Base-by-base conservation (phyloP, 2,797 vertebrate genomes). In the Schizothorax lantsangensis region DNA sequence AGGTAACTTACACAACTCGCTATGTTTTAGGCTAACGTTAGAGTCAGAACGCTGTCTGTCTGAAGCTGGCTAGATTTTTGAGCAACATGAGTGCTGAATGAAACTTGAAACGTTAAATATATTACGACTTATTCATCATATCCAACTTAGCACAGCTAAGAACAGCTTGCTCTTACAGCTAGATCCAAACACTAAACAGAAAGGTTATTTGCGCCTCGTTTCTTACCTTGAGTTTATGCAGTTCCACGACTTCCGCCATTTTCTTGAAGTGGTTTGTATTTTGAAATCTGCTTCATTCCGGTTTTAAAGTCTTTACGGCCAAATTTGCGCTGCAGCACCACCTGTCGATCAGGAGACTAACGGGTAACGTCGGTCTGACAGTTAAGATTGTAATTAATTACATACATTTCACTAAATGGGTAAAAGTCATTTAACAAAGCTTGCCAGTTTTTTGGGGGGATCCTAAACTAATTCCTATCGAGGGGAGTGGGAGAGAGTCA, bases 211-310 rank as follows among this genome's bases (percentile, higher is more conserved):
- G 38, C 10, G 68, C n/a, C 9, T 57, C 6, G 3, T 77, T 23
- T 72, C 52, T 82, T 88, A 92, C 92, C 92, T 93, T 93, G 40
- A 93, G 87, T 83, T 93, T 93, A 2, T 91, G 91, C 30, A 93
- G 90, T 43, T 91, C 92, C 6, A 92, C 87, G 79, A 93, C 88
- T 87, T 92, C 91, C 59, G 92, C 91, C 92, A 93, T 93, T 80
- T 86, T 83, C 49, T 54, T 43, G 8, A 33, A 43, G 64, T 57
- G 49, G 47, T 40, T 47, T 72, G 84, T 71, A 40, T 71, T 69
- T 33, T 43, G 49, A 71, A 52, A 47, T 7, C 64, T 2, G 38
- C 47, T 23, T 68, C 47, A 12, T 79, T 85, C 75, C 75, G 75
- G 64, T 85, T 79, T 79, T 36, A 49, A 36, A 33, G 64, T 11